Evolutionary conservation across 2,888 invertebrate genomes (phyloP), one percentile per base, ranked within the genome.

Genomic region (Synanthedon tipuliformis): DNA sequence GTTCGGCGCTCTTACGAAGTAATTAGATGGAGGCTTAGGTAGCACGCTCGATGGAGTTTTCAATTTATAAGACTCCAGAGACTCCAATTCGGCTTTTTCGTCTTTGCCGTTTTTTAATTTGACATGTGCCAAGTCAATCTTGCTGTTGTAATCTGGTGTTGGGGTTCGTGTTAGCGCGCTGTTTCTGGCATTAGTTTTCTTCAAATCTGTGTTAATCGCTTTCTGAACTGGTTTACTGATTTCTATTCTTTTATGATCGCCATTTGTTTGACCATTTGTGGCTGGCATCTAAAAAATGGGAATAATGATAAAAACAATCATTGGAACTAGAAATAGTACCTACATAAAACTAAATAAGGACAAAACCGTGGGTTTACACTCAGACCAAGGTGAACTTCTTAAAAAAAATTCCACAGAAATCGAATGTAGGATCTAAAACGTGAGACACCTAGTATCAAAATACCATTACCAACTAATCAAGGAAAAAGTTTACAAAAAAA

Each of bases 21-120:
- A 93, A 52, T 90, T 90, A 27, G 90, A 86, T 13, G 93, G 93
- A 8, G 93, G 93, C 65, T 90, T 91, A 48, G 92, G 91, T 54
- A 83, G 86, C 23, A 88, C 79, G 55, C 88, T 89, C 4, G 88
- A 81, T 23, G 92, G 90, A 68, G 92, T 91, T 59, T 91, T 92
- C 60, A 93, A 72, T 67, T 91, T 91, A 75, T 91, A 93, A 4
- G 93, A 93, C 73, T 94, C 93, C 61, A 94, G 79, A 18, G 93
- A 93, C 66, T 93, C 92, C 87, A 93, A 89, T 75, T 94, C 94
- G 11, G 92, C 93, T 41, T 89, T 88, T 56, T 92, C 92, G 51
- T 82, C 78, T 62, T 78, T 83, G 12, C 66, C 58, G 55, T 64
- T 76, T 59, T 75, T 81, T 16, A 75, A 56, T 52, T 69, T 72